Percentiles rank a stretch among this genome's conserved stretches.
These are phyloP conservation scores for Artemia sp. DNA, from an alignment of 2,888 invertebrate genomes.

Conservation along the genomic window DNA sequence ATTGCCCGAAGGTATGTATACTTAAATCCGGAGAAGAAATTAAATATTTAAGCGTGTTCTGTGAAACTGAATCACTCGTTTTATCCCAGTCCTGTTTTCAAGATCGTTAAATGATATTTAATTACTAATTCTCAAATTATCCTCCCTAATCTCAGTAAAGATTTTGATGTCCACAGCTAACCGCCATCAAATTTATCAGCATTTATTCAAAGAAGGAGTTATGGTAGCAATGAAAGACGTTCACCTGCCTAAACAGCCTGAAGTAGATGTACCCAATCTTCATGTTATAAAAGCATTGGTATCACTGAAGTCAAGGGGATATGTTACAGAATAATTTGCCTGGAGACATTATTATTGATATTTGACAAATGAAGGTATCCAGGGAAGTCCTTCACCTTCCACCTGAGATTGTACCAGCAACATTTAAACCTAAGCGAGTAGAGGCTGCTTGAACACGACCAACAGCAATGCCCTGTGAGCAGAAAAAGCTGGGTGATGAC, in stretches of 20 bases:
- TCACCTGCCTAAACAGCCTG: slow-evolving; percentile 92
- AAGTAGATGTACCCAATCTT: slow-evolving; percentile 89
- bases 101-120: too few species aligned
- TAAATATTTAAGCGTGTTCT: too few species aligned
- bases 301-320: too few species aligned
- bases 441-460: slow-evolving; percentile 67
- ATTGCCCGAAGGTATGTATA: slow-evolving; percentile 49
- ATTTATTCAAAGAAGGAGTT: slow-evolving; percentile 56
- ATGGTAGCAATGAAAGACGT: slow-evolving; percentile 98
- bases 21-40: too few species aligned
- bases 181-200: slow-evolving; percentile 66
- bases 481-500: slow-evolving; percentile 58
- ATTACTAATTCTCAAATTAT: too few species aligned
- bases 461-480: slow-evolving; percentile 48
- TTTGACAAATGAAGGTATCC: too few species aligned
- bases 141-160: slow-evolving; percentile 30
- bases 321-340: too few species aligned
- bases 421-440: slow-evolving; percentile 76
- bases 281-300: slow-evolving; percentile 97
- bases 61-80: too few species aligned
- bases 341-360: too few species aligned
- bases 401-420: slow-evolving; percentile 74
- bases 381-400: too few species aligned
- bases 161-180: slow-evolving; percentile 99
- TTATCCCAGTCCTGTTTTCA: too few species aligned